Conservation (phyloP, 1,140 invertebrate genomes). For the Harlomillsia oculata region DNA sequence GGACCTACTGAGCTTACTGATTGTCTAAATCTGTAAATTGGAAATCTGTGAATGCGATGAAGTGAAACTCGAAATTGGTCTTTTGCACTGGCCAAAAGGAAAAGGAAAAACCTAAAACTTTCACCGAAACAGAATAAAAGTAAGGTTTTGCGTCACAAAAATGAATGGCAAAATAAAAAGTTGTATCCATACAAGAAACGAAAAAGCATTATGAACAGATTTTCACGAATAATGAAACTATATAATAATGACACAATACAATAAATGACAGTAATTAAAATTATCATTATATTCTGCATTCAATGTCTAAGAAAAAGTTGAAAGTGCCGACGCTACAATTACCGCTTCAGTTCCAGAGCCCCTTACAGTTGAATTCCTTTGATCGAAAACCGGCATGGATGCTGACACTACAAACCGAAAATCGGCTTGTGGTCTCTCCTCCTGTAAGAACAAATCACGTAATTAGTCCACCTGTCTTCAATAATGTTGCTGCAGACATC, state of each 20-base stretch:
- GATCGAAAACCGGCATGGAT: constrained; percentile 29
- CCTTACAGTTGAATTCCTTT: constrained; percentile 11
- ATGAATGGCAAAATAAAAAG: neutral
- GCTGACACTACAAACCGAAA: constrained; percentile 26
- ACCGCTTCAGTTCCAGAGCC: neutral
- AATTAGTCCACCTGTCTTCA: neutral
- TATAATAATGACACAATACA: neutral
- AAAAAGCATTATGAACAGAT: neutral
- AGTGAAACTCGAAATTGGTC: too few species aligned
- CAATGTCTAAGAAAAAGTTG: neutral
- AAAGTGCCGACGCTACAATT: too few species aligned
- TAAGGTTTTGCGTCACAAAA: neutral
- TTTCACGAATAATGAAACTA: constrained; percentile 7
- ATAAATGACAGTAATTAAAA: neutral
- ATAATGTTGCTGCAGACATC: too few species aligned
- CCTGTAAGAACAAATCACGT: neutral
- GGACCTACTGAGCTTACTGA: too few species aligned
- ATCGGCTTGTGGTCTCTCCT: constrained; percentile 1
- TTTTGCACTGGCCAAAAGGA: too few species aligned
- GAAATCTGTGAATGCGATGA: too few species aligned
- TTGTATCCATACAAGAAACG: neutral
- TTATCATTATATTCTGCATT: constrained; percentile 3
- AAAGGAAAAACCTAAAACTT: constrained; percentile 2
- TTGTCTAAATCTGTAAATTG: too few species aligned
- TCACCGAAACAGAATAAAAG: neutral